Evolutionary conservation across 2,888 invertebrate genomes (phyloP), one percentile per base, ranked within the genome.

Genomic region (Agrochola lychnidis): DNA sequence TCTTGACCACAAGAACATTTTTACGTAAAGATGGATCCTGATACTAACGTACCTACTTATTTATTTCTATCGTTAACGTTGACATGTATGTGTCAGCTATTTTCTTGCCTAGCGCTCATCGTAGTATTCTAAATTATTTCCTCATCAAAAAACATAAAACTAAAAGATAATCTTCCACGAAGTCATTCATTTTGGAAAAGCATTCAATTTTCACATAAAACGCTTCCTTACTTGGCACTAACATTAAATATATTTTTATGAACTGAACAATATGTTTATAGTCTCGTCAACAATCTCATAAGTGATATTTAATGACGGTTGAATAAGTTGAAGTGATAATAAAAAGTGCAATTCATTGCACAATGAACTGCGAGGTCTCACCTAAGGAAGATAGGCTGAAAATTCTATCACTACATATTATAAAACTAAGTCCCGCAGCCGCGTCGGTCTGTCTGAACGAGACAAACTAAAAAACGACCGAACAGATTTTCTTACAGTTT

Each of bases 251-350:
- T n/a, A 73, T 9, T 57, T 7, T 59, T 40, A 5, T 14, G 4
- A 19, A 42, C 12, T 48, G 30, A 76, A 76, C 57, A 40, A 59
- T 57, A 62, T 56, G 14, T 36, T 45, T 36, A 48, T 40, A 30
- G 22, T 63, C 22, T 12, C 36, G 5, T 40, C 16, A 22, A 56
- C 25, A 40, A 48, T 12, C 22, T 63, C 7, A 25, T 59, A 36
- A 67, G 75, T 75, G 16, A 63, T 75, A 63, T 75, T 40, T 75
- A 74, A 75, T 63, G 63, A 56, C 7, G 7, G 4, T 2, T 48
- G 22, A 62, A 53, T 62, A n/a, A 61, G 19, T 51, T 74, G 73
- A 63, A 63, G 30, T 63, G 25, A 48, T 36, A 22, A 36, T 75
- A 48, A 74, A 75, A 74, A 64, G 10, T 36, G 42, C 6, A 53